Conservation (phyloP, 2,888 invertebrate species). For the Neelides folsomi region DNA sequence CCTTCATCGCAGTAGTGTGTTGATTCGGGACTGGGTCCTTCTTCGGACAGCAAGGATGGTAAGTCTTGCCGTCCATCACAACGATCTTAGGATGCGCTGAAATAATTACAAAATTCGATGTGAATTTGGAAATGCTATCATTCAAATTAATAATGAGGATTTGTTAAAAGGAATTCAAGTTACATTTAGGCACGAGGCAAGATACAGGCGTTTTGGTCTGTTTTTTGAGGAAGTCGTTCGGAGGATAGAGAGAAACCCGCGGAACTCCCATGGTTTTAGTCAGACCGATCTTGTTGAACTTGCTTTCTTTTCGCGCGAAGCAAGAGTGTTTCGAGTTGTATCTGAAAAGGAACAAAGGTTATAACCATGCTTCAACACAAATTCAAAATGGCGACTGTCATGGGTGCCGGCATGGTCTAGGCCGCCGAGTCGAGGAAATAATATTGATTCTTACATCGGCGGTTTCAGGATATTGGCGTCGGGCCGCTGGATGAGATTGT, state of each 20-base stretch:
- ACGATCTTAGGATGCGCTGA: no score
- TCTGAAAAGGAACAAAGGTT: conserved; percentile 7
- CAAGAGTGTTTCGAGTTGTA: conserved; percentile 23
- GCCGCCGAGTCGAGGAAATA: no score
- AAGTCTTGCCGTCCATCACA: no score
- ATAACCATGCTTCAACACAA: no score
- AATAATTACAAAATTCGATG: no score
- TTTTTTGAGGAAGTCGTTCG: conserved; percentile 51
- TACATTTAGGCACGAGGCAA: no score
- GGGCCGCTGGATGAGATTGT: conserved; percentile 45
- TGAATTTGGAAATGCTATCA: no score
- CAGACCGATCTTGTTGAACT: conserved; percentile 16
- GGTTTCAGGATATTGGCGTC: conserved; percentile 40
- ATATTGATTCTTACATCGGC: conserved; percentile 17
- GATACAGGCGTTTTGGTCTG: conserved; percentile 40
- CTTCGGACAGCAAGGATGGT: conserved; percentile 13
- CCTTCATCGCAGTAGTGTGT: conserved; percentile 11
- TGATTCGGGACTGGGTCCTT: conserved; percentile 26
- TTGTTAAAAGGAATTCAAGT: no score
- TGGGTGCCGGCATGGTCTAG: no score
- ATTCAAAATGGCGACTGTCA: no score
- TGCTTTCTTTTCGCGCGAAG: conserved; percentile 20
- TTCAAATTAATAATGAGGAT: no score
- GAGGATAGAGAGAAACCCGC: conserved; percentile 47
- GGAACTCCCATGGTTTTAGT: conserved; percentile 53